Conservation (phyloP, 2,113 vertebrate genomes). For the Narcine bancroftii region DNA sequence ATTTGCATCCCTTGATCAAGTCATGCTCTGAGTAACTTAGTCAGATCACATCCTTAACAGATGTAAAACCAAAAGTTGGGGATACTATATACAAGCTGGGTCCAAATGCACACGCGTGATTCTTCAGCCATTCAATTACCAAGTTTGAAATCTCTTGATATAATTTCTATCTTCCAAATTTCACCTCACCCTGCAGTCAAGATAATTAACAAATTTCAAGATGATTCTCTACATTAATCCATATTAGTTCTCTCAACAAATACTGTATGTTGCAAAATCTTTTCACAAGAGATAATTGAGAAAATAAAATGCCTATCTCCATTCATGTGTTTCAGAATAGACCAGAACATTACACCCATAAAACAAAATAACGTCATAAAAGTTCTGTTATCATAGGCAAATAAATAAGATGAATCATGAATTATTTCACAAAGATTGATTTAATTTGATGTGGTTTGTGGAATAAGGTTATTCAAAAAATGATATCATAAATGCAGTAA, state of each 20-base stretch:
- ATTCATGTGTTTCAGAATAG: background rate
- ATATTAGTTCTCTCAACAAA: background rate
- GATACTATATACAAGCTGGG: background rate
- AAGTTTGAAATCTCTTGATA: background rate
- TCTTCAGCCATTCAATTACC: background rate
- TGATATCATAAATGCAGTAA: background rate
- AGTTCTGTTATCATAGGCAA: background rate
- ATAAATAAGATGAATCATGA: background rate
- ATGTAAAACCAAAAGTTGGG: background rate
- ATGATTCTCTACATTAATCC: background rate
- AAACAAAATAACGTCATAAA: background rate
- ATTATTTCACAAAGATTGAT: background rate
- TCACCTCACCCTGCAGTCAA: background rate
- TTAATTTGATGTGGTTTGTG: background rate
- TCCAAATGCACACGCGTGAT: background rate
- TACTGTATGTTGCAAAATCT: background rate
- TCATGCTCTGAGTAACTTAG: background rate
- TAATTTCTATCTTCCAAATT: background rate
- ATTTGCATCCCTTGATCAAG: background rate
- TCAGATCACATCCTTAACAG: no score
- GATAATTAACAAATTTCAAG: background rate
- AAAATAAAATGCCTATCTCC: background rate
- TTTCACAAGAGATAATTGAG: background rate
- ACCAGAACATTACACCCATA: background rate
- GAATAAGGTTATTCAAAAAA: no score